A percentile compares a stretch with the other conserved stretches of the same genome.
These are phyloP conservation scores for Sciurus carolinensis DNA, from an alignment of 2,797 vertebrate species.

Conservation along the genomic window DNA sequence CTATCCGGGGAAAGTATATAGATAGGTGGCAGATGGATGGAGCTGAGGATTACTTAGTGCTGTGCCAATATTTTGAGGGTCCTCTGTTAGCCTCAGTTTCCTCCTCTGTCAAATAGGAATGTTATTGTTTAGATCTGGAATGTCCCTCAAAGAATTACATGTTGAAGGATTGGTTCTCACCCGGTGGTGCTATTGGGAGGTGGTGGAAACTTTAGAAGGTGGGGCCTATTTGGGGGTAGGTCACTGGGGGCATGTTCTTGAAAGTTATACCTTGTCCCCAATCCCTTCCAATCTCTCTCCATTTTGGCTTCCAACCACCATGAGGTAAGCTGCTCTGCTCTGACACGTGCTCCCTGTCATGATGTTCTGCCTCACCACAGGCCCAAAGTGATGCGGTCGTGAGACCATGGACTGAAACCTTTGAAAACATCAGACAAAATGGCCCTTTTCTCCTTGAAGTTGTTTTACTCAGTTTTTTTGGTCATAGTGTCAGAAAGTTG, in stretches of 20 bases:
- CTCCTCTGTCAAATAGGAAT: neutral
- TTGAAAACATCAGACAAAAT: neutral
- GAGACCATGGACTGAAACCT: neutral
- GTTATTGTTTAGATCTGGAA: too few species aligned
- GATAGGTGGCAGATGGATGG: too few species aligned
- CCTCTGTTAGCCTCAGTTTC: neutral
- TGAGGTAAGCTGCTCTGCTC: neutral
- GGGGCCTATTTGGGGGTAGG: neutral
- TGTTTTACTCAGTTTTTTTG: neutral
- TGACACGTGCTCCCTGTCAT: neutral
- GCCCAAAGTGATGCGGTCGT: neutral
- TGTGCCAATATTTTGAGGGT: neutral
- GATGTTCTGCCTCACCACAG: neutral
- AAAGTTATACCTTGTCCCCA: neutral
- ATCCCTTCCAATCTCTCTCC: neutral
- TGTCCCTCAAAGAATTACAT: too few species aligned
- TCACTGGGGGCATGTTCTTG: neutral
- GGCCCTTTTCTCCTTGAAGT: neutral
- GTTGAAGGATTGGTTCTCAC: too few species aligned
- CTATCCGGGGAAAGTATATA: neutral
- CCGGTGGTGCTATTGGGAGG: neutral
- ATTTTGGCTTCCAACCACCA: too few species aligned
- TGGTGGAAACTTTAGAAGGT: neutral
- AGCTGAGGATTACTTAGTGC: neutral
- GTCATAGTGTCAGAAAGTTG: neutral